Percentiles rank a stretch among this genome's conserved stretches.
These are phyloP conservation scores for Mythimna vitellina DNA, from an alignment of 2,888 invertebrate species.

Conservation along the genomic window DNA sequence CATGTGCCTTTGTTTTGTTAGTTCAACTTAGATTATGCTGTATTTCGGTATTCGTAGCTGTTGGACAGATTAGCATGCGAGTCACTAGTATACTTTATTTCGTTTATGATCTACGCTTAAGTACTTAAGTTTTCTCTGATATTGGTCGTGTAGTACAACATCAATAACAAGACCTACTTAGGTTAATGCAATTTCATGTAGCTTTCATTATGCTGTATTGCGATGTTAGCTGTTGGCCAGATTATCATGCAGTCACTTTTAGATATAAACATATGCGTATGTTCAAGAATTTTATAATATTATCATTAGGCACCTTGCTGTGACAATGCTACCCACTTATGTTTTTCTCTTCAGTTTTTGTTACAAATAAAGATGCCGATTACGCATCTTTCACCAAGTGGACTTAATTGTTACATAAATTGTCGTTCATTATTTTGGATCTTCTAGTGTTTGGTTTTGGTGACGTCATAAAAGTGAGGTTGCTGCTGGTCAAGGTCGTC, in stretches of 20 bases:
- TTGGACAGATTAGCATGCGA: slow-evolving; percentile 7
- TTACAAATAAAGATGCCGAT: background rate
- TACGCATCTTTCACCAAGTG: background rate
- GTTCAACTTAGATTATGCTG: slow-evolving; percentile 18
- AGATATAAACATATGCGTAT: background rate
- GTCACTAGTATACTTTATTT: background rate
- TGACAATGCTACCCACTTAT: background rate
- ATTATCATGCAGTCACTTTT: background rate
- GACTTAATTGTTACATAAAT: slow-evolving; percentile 5
- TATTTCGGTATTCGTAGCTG: slow-evolving; percentile 1
- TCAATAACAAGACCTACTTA: background rate
- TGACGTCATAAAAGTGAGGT: slow-evolving; percentile 1
- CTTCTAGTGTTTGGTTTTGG: background rate
- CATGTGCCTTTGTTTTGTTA: slow-evolving; percentile 47
- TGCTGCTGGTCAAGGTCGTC: slow-evolving; percentile 19
- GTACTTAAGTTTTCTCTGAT: background rate
- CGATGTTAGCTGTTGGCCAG: background rate
- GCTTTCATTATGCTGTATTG: background rate
- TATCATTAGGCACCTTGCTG: background rate
- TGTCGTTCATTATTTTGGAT: slow-evolving; percentile 30
- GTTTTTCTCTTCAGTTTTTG: slow-evolving; percentile 2
- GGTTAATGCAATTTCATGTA: slow-evolving; percentile 13
- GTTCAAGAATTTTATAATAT: slow-evolving; percentile 10
- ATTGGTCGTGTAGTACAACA: background rate
- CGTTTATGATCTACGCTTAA: slow-evolving; percentile 1